Evolutionary conservation across 1,140 invertebrate species (phyloP), one percentile per base, ranked within the genome.

Genomic region (Gryllus bimaculatus): DNA sequence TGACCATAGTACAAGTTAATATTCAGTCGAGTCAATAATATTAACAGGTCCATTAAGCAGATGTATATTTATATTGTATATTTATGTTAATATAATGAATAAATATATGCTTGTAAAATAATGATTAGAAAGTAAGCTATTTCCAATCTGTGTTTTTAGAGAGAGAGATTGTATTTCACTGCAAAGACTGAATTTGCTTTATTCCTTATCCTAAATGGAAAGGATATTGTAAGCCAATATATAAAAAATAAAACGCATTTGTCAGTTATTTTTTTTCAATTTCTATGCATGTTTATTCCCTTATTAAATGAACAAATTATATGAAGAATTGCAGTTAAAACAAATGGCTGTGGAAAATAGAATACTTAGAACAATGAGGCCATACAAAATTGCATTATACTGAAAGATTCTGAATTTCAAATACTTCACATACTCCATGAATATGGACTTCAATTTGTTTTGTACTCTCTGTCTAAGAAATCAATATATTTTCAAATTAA

Each of bases 1-100:
- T 66, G 54, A 66, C 54, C 18, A 66, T 66, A 66, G 54, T 66
- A 66, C 54, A 66, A 66, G 54, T 66, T 66, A 10, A 66, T 66
- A 66, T 18, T 66, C 54, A 66, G 54, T 66, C 54, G 18, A 66
- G 54, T 66, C 54, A 66, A 66, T 66, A 66, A 13, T 66, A 66
- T 66, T 66, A 66, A 66, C 10, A 66, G 10, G 54, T 66, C 54
- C 54, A 66, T 66, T 66, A 66, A 66, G 54, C 54, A 66, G 54
- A 66, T 66, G 54, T 66, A 66, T 66, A 66, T 66, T 66, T 66
- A 66, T 66, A 66, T 66, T 66, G 54, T 66, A 66, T 66, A 66
- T 66, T 66, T 66, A 66, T 66, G 54, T 66, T 66, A 66, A 66
- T 18, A 66, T 66, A 66, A 66, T 66, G 18, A 66, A 66, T 66